Percentiles rank a stretch among this genome's conserved stretches.
These are phyloP conservation scores for Autographa pulchrina DNA, from an alignment of 2,888 invertebrate genomes.

Conservation along the genomic window DNA sequence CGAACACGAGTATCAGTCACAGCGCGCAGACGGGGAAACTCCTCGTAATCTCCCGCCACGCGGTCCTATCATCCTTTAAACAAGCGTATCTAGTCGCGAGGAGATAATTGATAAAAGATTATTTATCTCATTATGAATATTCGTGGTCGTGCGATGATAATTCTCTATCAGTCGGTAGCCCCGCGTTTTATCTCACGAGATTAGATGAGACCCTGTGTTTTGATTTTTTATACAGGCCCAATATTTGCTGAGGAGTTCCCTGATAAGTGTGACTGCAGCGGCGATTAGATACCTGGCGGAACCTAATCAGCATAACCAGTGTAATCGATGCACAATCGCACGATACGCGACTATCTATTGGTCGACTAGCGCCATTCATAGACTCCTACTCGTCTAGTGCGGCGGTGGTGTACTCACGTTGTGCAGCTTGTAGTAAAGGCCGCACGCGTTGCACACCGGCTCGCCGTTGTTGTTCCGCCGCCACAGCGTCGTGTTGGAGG, in stretches of 20 bases:
- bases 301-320: conserved; percentile 60
- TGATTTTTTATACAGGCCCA: conserved; percentile 86
- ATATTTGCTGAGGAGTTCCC: conserved; percentile 89
- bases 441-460: conserved; percentile 99
- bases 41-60: conserved; percentile 82
- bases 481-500: conserved; percentile 96
- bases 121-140: conserved; percentile 90
- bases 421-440: conserved; percentile 98
- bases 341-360: conserved; percentile 47
- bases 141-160: conserved; percentile 86
- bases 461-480: conserved; percentile 93
- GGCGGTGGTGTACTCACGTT: conserved; percentile 96
- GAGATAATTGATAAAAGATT: conserved; percentile 90
- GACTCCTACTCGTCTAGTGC: conserved; percentile 86
- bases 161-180: conserved; percentile 89
- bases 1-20: conserved; percentile 53
- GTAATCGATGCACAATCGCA: conserved; percentile 72
- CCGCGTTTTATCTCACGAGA: conserved; percentile 88
- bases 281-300: conserved; percentile 83
- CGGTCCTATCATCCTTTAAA: conserved; percentile 87
- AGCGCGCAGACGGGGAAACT: conserved; percentile 73
- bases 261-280: conserved; percentile 80
- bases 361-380: conserved; percentile 33
- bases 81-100: conserved; percentile 85
- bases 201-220: conserved; percentile 89